These are phyloP conservation scores for Tenebrio molitor DNA, from an alignment of 1,140 invertebrate genomes.

Conservation along the genomic window DNA sequence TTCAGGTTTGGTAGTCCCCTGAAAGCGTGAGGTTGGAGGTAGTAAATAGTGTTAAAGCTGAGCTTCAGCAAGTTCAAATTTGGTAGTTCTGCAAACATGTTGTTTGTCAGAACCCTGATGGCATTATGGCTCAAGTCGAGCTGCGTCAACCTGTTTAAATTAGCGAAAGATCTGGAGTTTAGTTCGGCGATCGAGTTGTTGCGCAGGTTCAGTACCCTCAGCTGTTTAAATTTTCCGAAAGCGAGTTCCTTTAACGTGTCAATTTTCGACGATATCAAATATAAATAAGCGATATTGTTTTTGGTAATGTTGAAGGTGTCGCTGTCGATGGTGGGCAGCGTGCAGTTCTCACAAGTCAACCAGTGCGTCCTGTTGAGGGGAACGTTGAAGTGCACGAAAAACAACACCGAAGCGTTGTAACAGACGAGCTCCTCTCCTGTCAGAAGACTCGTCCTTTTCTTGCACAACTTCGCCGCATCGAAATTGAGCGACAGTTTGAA, in stretches of 20 bases:
- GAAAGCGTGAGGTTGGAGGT: slow-evolving; percentile 60
- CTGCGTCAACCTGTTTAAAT: slow-evolving; percentile 56
- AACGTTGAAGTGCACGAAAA: slow-evolving; percentile 55
- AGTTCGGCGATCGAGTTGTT: slow-evolving; percentile 57
- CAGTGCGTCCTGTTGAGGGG: slow-evolving; percentile 58
- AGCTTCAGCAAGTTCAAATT: slow-evolving; percentile 62
- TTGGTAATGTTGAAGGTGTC: slow-evolving; percentile 58
- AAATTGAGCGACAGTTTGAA: slow-evolving; percentile 8
- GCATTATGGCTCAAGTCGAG: slow-evolving; percentile 60
- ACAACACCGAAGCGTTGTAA: slow-evolving; percentile 53
- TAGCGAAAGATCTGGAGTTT: slow-evolving; percentile 54
- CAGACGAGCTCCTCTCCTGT: slow-evolving; percentile 52
- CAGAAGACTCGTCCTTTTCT: background rate
- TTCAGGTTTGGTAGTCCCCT: slow-evolving; percentile 59
- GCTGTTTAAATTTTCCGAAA: slow-evolving; percentile 55
- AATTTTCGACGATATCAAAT: slow-evolving; percentile 51
- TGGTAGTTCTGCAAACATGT: slow-evolving; percentile 58
- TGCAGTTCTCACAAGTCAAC: slow-evolving; percentile 60
- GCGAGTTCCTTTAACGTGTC: slow-evolving; percentile 54
- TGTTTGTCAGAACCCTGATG: slow-evolving; percentile 56
- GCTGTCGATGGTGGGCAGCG: slow-evolving; percentile 56
- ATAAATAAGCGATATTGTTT: slow-evolving; percentile 60
- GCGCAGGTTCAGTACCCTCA: slow-evolving; percentile 58
- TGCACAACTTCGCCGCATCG: slow-evolving; percentile 7
- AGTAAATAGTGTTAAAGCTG: slow-evolving; percentile 58